Base-by-base conservation (phyloP, 2,113 vertebrate species). In the Falco punctatus region DNA sequence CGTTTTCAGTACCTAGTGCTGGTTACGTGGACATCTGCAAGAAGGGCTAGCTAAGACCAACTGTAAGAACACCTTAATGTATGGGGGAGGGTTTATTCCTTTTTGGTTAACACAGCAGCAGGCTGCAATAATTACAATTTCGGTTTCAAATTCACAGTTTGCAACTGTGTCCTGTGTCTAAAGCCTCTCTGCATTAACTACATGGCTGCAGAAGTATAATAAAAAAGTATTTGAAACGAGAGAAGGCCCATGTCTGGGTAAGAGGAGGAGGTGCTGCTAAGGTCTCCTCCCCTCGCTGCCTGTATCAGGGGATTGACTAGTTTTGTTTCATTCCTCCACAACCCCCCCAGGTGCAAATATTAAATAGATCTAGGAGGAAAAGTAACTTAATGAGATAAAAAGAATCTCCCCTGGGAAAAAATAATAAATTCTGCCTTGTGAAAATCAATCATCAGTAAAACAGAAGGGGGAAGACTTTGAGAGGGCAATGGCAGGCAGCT, bases 131-230 rank as follows among this genome's bases (percentile, higher is more conserved):
- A 20, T 70, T 84, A 16, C 5, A n/a, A 71, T 66, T 86, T 70
- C 55, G 70, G 42, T 72, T 78, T 96, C 44, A 78, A 52, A 59
- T 87, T 71, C 48, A n/a, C 35, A 38, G 28, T 58, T 95, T 88
- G 77, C 38, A 64, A 1, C 30, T 65, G 72, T 65, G 44, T 89
- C 38, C 3, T 67, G 8, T 32, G 26, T 46, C 51, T 90, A 13
- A 66, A 66, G 38, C 82, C 32, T 92, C 2, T 1, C 81, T 89
- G 27, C 35, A 33, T 69, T 65, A 57, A 54, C 59, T 71, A 33
- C 22, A 3, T 28, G 30, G 59, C 49, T 82, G 57, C 33, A 82
- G 61, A 86, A 77, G 30, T 52, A 32, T 49, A 26, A 80, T 57
- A 26, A 59, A 24, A 24, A 74, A 51, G 28, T 32, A 42, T 48